These are phyloP conservation scores for Nephrotoma flavescens DNA, from an alignment of 2,888 invertebrate genomes.

Conservation along the genomic window DNA sequence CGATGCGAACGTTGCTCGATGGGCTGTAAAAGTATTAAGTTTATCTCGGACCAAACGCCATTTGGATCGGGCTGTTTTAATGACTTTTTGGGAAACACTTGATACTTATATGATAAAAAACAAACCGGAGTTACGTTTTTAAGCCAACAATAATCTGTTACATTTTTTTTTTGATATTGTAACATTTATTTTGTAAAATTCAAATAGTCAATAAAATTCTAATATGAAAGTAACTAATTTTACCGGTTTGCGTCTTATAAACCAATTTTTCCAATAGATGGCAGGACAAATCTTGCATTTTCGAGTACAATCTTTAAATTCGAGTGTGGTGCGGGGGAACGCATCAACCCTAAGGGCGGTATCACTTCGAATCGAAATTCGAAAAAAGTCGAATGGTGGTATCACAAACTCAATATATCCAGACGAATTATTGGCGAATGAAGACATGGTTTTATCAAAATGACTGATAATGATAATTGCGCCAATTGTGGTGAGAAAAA, in stretches of 20 bases:
- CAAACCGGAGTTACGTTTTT: constrained; percentile 29
- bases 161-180: background rate
- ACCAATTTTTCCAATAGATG: background rate
- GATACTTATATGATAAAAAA: constrained; percentile 53
- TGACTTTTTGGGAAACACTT: constrained; percentile 93
- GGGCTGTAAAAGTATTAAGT: constrained; percentile 90
- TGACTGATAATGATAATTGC: too few relatives aligned
- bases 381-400: too few relatives aligned
- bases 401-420: too few relatives aligned
- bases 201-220: background rate
- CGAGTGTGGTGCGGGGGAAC: too few relatives aligned
- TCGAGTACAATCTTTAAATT: too few relatives aligned
- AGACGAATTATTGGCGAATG: too few relatives aligned
- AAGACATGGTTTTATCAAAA: too few relatives aligned
- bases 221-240: background rate
- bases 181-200: background rate
- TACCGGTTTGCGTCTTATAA: too few relatives aligned
- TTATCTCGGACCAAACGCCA: constrained; percentile 88
- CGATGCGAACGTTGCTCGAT: constrained; percentile 88
- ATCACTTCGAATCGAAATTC: too few relatives aligned
- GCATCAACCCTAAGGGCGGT: too few relatives aligned
- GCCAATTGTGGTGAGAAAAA: too few relatives aligned
- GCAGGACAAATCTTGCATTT: background rate
- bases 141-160: constrained; percentile 6
- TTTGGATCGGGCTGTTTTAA: constrained; percentile 87